Evolutionary conservation across 1,140 invertebrate species (phyloP), one percentile per base, ranked within the genome.

Genomic region (Rhizoglyphus robini): DNA sequence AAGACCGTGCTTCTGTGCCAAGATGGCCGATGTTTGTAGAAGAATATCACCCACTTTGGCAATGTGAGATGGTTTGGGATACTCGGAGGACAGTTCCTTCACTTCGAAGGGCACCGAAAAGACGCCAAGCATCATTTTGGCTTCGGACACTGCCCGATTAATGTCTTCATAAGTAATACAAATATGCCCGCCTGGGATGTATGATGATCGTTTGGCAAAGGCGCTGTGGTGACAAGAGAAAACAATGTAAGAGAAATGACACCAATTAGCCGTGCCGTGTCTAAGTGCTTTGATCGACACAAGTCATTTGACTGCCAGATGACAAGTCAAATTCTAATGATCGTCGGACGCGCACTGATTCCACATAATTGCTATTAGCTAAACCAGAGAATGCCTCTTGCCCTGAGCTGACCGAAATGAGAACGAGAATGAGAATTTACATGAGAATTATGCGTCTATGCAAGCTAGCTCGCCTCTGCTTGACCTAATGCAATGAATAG

Each of bases 151-250:
- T 36, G 90, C 89, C 66, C 86, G 83, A 78, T 94, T 91, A 59
- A 94, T 83, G 34, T 88, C 88, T 70, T 91, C 87, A 74, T 90
- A 92, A 15, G 88, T 91, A 72, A 94, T 91, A 75, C 90, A 94
- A 27, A 86, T 86, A 67, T 86, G 83, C 57, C 84, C 81, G 46
- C 83, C 84, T 63, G 54, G 48, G 23, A 54, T 32, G 51, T 68
- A 64, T 34, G 65, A n/a, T 36, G 65, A 64, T 62, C 68, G 65
- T 67, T 68, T 68, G 27, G 1, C 1, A 4, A 60, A 29, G 15
- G 15, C 8, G 29, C 29, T 15, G 2, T 18, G n/a, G 29, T 29
- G 1, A 34, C 2, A 32, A 60, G 15, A 46, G 27, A 32, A 32
- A 32, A 60, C n/a, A n/a, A n/a, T n/a, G n/a, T n/a, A n/a, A n/a